phyloP scores from a whole-genome alignment of 2,113 vertebrate species.

The Nyctereutes procyonoides region DNA sequence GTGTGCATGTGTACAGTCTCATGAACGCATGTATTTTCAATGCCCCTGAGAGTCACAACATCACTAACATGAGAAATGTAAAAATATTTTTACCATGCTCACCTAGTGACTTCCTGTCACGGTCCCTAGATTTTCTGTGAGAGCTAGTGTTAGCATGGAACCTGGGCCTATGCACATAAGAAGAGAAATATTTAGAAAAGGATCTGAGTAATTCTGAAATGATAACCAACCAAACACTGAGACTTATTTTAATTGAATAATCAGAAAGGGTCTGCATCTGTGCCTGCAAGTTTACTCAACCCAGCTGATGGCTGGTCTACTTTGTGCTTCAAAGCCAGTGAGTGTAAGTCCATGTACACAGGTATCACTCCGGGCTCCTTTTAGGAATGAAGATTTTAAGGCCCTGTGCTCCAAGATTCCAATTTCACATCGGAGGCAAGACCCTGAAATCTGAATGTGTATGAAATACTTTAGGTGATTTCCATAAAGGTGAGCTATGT shows the following conservation, averaged over 20 bases:
- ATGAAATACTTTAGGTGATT: neutral
- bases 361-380: neutral
- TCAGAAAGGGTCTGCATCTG: neutral
- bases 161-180: accelerated
- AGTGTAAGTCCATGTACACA: accelerated
- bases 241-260: neutral
- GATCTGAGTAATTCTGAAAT: neutral
- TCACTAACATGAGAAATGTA: neutral
- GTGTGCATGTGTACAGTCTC: no score
- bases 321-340: neutral
- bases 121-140: accelerated
- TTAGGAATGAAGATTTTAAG: neutral
- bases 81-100: neutral
- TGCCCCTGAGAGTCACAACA: neutral
- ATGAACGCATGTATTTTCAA: neutral
- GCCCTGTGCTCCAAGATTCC: neutral
- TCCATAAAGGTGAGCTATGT: neutral
- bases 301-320: accelerated
- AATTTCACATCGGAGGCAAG: neutral
- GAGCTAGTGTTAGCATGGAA: neutral
- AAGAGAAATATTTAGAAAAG: neutral
- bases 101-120: accelerated
- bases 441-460: neutral
- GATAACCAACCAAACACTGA: neutral
- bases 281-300: neutral